These are phyloP conservation scores for Agrochola litura DNA, from an alignment of 2,888 invertebrate species.

Conservation along the genomic window DNA sequence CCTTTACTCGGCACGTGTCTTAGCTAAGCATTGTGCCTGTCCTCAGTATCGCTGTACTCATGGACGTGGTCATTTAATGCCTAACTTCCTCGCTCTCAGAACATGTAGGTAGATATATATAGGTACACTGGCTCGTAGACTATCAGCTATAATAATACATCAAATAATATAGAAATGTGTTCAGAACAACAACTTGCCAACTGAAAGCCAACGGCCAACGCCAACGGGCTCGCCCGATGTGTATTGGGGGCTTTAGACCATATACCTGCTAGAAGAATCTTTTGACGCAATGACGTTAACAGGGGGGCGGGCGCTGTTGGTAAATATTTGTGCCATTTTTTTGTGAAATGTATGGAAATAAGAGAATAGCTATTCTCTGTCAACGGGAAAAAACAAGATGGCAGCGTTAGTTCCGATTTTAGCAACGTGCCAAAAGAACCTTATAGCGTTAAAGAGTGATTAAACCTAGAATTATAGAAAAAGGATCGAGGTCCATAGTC, in stretches of 20 bases:
- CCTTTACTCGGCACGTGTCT: too few relatives aligned
- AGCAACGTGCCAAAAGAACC: not conserved
- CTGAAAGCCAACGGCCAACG: too few relatives aligned
- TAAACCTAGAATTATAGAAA: not conserved
- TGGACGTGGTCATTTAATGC: conserved; percentile 16
- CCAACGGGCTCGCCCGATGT: too few relatives aligned
- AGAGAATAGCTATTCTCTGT: not conserved
- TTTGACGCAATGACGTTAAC: not conserved
- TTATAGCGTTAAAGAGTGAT: not conserved
- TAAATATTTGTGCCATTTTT: not conserved
- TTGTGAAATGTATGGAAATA: not conserved
- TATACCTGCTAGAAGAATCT: not conserved
- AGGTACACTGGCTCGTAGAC: not conserved
- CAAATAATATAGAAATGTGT: conserved; percentile 8
- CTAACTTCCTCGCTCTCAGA: not conserved
- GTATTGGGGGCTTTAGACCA: not conserved
- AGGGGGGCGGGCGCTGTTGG: too few relatives aligned
- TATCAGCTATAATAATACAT: not conserved
- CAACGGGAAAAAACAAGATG: not conserved
- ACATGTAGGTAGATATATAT: not conserved
- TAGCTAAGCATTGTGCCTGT: not conserved
- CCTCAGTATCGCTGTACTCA: not conserved
- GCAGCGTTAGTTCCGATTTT: not conserved
- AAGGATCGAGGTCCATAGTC: not conserved
- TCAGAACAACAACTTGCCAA: not conserved